Evolutionary conservation across 2,797 vertebrate genomes (phyloP).

Genomic region (Ctenopoma kingsleyae): DNA sequence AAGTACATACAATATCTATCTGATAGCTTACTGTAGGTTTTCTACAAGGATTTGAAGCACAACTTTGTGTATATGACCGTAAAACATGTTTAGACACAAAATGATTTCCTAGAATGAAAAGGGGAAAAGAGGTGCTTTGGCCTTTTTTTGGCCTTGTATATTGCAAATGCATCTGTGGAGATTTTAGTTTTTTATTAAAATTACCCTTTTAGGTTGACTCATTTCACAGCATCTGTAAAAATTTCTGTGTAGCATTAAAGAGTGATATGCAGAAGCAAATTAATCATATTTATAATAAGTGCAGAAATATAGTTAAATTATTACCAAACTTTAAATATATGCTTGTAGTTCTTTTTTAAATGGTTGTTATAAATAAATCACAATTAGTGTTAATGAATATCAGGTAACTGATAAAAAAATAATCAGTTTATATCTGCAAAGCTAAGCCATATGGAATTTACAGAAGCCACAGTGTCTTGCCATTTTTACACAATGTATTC

Average conservation of each 20-base stretch:
- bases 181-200: conserved; percentile 2
- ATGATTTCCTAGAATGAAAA: not conserved
- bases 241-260: conserved; percentile 32
- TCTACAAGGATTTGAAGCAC: conserved; percentile 17
- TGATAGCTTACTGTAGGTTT: not conserved
- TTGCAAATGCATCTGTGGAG: conserved; percentile 2
- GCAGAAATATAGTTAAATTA: conserved; percentile 63
- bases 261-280: conserved; percentile 37
- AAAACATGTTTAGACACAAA: conserved; percentile 1
- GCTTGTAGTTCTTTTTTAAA: conserved; percentile 28
- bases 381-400: conserved; percentile 48
- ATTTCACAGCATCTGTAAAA: conserved; percentile 24
- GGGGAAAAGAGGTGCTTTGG: conserved; percentile 15
- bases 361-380: conserved; percentile 60
- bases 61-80: not conserved
- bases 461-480: conserved; percentile 39
- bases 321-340: conserved; percentile 45
- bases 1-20: conserved; percentile 2
- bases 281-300: conserved; percentile 54
- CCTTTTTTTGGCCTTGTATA: conserved; percentile 27
- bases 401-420: conserved; percentile 44
- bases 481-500: conserved; percentile 36
- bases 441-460: conserved; percentile 31
- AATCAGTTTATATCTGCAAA: conserved; percentile 31
- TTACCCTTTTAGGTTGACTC: conserved; percentile 1